phyloP scores from a whole-genome alignment of 23 tunicate species.

The Clavelina lepadiformis region DNA sequence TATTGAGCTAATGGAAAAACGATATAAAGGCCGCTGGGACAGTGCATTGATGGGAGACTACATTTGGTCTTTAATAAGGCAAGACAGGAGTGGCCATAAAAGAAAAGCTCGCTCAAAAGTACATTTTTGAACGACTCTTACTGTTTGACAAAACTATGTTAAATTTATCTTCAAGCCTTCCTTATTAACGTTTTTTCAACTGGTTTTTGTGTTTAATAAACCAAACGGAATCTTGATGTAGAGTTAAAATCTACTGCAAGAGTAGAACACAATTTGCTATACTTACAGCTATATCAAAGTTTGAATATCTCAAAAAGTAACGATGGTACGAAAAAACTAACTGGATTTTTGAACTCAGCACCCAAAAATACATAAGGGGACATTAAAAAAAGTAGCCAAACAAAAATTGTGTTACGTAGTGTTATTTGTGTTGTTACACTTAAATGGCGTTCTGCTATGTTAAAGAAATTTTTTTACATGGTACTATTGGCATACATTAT shows the following conservation, averaged over 20 bases:
- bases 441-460: too few relatives aligned
- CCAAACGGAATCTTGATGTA: slow-evolving; percentile 18
- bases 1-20: slow-evolving; percentile 19
- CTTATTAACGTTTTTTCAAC: slow-evolving; percentile 6
- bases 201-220: slow-evolving; percentile 17
- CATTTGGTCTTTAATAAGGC: not conserved
- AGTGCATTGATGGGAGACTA: slow-evolving; percentile 11
- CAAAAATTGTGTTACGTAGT: slow-evolving; percentile 24
- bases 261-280: slow-evolving; percentile 11
- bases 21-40: slow-evolving; percentile 30
- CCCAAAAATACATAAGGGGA: not conserved
- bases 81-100: slow-evolving; percentile 20
- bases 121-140: slow-evolving; percentile 11
- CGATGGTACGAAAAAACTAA: slow-evolving; percentile 12
- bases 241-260: slow-evolving; percentile 5
- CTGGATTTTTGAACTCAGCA: slow-evolving; percentile 12
- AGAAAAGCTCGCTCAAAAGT: slow-evolving; percentile 29
- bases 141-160: slow-evolving; percentile 1
- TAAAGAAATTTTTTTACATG: too few relatives aligned
- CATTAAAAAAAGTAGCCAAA: slow-evolving; percentile 14
- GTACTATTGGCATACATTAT: too few relatives aligned
- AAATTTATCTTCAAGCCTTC: slow-evolving; percentile 1
- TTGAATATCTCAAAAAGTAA: slow-evolving; percentile 20
- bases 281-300: slow-evolving; percentile 3
- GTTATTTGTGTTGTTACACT: too few relatives aligned